A percentile compares a stretch with the other conserved stretches of the same genome.
These are phyloP conservation scores for Aleiodes testaceus DNA, from an alignment of 2,888 invertebrate genomes.

Conservation along the genomic window DNA sequence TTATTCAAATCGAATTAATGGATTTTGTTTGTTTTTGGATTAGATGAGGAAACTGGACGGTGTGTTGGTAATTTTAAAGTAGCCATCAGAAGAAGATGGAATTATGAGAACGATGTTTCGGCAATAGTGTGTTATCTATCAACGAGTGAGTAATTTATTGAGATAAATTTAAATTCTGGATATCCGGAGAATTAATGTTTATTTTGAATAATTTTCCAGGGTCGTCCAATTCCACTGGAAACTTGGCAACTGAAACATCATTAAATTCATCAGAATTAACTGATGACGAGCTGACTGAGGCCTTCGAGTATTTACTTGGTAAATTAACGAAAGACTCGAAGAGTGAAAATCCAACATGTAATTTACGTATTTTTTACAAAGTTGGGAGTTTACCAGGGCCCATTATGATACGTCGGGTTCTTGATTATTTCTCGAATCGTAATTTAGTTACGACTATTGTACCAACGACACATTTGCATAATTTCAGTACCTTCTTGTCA, in stretches of 20 bases:
- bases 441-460: constrained; percentile 82
- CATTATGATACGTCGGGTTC: constrained; percentile 67
- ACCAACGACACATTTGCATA: constrained; percentile 87
- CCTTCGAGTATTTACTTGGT: constrained; percentile 76
- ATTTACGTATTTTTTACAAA: constrained; percentile 86
- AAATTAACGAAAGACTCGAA: constrained; percentile 76
- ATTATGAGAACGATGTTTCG: constrained; percentile 90
- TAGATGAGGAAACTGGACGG: constrained; percentile 93
- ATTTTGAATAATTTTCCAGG: constrained; percentile 56
- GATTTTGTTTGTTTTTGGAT: neutral
- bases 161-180: constrained; percentile 16
- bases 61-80: constrained; percentile 88
- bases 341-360: constrained; percentile 77
- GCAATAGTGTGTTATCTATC: constrained; percentile 89
- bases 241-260: constrained; percentile 66
- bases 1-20: neutral
- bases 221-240: constrained; percentile 70
- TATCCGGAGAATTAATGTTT: neutral
- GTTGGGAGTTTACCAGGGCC: constrained; percentile 76
- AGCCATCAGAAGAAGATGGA: constrained; percentile 89
- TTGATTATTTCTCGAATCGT: constrained; percentile 65
- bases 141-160: constrained; percentile 75
- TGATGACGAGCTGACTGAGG: constrained; percentile 75
- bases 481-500: constrained; percentile 87
- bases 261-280: constrained; percentile 71